Evolutionary conservation across 2,797 vertebrate species (phyloP).

Genomic region (Amazona ochrocephala): DNA sequence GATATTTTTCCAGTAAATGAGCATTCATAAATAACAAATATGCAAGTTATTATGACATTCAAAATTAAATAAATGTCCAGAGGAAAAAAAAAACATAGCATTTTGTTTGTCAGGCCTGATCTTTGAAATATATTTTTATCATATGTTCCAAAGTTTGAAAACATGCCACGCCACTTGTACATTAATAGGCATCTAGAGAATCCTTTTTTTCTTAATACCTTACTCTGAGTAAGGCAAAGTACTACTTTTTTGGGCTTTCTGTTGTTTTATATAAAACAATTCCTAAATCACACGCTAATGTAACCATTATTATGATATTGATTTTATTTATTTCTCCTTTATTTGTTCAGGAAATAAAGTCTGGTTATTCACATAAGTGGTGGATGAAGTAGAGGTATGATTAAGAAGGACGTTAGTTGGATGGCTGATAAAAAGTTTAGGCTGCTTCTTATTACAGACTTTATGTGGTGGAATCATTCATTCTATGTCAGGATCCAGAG

Average conservation of each 20-base stretch:
- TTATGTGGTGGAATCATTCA: neutral
- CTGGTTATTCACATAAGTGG: neutral
- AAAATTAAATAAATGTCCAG: neutral
- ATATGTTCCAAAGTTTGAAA: neutral
- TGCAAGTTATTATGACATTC: neutral
- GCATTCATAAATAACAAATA: neutral
- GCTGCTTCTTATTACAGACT: neutral
- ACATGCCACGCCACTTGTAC: neutral
- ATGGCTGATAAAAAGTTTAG: neutral
- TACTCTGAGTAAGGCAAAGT: neutral
- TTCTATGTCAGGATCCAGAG: neutral
- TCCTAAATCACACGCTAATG: neutral
- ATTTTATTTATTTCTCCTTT: neutral
- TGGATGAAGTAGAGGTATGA: neutral
- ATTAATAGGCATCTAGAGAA: constrained; percentile 27
- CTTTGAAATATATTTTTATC: neutral
- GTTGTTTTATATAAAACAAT: neutral
- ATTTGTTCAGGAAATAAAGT: neutral
- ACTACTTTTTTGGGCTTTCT: neutral
- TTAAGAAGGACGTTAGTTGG: neutral
- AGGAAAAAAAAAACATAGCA: neutral
- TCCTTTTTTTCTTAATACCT: constrained; percentile 9
- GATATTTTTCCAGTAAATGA: neutral
- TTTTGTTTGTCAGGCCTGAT: neutral
- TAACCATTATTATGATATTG: neutral